phyloP scores from a whole-genome alignment of 2,888 invertebrate genomes.

The Drosophila yooni region DNA sequence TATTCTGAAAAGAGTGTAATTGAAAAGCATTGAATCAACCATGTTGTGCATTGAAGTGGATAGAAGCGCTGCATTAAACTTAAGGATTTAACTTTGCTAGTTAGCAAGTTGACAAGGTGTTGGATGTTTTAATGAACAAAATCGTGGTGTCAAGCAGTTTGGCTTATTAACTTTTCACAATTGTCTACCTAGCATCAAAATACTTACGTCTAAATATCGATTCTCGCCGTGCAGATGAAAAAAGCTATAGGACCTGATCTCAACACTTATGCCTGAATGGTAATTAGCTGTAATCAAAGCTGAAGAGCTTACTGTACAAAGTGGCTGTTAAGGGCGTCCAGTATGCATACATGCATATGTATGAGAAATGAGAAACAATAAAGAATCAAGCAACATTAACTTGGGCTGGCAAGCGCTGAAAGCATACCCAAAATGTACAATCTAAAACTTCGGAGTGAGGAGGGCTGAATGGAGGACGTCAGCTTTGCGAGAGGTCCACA shows the following conservation, averaged over 20 bases:
- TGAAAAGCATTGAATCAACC: background rate
- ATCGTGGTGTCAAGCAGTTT: background rate
- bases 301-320: background rate
- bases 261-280: background rate
- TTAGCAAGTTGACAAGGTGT: background rate
- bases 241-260: background rate
- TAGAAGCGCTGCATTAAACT: background rate
- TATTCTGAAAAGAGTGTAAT: background rate
- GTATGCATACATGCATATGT: background rate
- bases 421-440: conserved; percentile 33
- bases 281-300: conserved; percentile 8
- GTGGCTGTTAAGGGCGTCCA: background rate
- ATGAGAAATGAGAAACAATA: conserved; percentile 2
- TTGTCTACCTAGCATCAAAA: background rate
- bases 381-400: conserved; percentile 10
- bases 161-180: background rate
- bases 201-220: background rate
- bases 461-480: background rate
- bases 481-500: conserved; percentile 8
- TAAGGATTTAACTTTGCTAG: background rate
- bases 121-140: background rate
- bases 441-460: conserved; percentile 19
- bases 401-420: conserved; percentile 4
- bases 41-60: background rate
- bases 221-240: background rate